Base-by-base conservation (phyloP, 2,113 vertebrate genomes). In the Ginglymostoma cirratum region DNA sequence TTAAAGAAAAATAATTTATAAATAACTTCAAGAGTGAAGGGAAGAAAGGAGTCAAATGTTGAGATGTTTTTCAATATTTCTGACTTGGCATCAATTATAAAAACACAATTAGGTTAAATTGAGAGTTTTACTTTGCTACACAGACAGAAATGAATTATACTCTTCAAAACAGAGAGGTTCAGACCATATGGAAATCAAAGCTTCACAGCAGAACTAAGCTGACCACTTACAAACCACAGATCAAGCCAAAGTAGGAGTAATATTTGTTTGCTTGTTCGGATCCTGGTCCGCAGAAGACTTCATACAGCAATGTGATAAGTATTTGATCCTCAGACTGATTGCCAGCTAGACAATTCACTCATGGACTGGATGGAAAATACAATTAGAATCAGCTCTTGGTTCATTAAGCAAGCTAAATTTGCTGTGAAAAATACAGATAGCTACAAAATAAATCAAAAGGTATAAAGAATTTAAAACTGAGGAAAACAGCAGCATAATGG, bases 331-430 rank as follows among this genome's bases (percentile, higher is more conserved):
- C 94, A 72, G 94, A 95, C 66, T 30, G 69, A 95, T 72, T 95
- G 94, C 69, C 94, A 72, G 94, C 45, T 72, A 95, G 67, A 95
- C 15, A 95, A 95, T 72, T 76, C 94, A 95, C 94, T 95, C 94
- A 95, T 72, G 94, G 94, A 95, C 94, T 95, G 94, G 94, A 95
- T 95, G 67, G 69, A 72, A 72, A 72, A 95, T 72, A 94, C 38
- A 94, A 70, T 94, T 94, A 95, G 69, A 95, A 95, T 95, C 27
- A 95, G 94, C 67, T 95, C 42, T 52, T 70, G 67, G 69, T 95
- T 72, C 94, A 95, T 48, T 72, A 95, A 76, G 42, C 66, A 72
- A n/a, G 55, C 86, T 34, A 89, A 89, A 24, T 89, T 89, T 89
- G 86, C 42, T 42, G 66, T 48, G 69, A 95, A 72, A 72, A 42